phyloP scores from a whole-genome alignment of 1,140 invertebrate species.

The Aphelinus atriplicis region DNA sequence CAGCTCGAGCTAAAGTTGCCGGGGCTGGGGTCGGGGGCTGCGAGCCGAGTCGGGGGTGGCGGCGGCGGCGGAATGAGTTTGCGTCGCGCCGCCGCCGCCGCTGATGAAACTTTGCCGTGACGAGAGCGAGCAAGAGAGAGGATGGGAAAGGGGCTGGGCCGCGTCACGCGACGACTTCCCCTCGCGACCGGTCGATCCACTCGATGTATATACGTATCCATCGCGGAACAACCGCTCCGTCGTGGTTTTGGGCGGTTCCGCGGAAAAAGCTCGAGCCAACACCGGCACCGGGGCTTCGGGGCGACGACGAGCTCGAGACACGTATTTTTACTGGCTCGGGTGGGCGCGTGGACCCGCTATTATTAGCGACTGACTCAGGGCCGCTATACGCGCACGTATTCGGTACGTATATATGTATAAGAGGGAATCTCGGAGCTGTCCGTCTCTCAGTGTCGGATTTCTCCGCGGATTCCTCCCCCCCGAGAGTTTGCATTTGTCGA shows the following conservation, averaged over 20 bases:
- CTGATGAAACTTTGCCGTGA: constrained; percentile 66
- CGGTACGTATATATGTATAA: not conserved
- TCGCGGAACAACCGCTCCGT: too few species aligned
- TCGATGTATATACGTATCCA: too few species aligned
- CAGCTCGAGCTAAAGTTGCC: constrained; percentile 62
- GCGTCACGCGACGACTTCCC: constrained; percentile 30
- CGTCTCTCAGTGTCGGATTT: constrained; percentile 26
- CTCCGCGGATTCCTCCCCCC: not conserved
- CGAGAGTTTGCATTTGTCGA: too few species aligned
- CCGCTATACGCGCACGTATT: too few species aligned
- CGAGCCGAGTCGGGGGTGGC: constrained; percentile 30
- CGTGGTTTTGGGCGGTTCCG: too few species aligned
- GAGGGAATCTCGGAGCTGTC: constrained; percentile 1
- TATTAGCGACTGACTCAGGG: constrained; percentile 60
- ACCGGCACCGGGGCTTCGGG: constrained; percentile 31
- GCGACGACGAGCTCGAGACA: constrained; percentile 39
- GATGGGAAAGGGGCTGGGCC: constrained; percentile 41
- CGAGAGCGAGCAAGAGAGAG: constrained; percentile 58
- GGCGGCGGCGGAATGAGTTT: constrained; percentile 62
- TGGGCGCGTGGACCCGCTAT: constrained; percentile 42
- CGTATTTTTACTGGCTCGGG: constrained; percentile 57
- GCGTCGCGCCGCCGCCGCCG: constrained; percentile 59
- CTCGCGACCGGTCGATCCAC: not conserved
- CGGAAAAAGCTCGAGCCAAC: constrained; percentile 44
- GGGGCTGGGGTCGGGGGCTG: constrained; percentile 59